These are phyloP conservation scores for Amphimedon queenslandica DNA, from an alignment of 37 sponge, comb jelly and placozoan species.

Conservation along the genomic window DNA sequence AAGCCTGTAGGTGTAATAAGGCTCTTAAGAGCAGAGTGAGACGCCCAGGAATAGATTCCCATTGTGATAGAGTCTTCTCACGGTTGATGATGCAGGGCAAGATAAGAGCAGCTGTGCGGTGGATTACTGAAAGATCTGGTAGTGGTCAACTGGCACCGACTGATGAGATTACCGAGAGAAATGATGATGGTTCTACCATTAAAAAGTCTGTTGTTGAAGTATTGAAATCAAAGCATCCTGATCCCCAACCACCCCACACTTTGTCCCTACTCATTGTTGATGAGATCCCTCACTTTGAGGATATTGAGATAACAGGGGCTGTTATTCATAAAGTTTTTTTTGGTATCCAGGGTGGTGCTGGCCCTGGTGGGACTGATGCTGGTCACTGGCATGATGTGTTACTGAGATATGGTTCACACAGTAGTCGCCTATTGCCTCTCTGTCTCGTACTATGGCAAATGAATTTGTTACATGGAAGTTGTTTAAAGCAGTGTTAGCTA, in stretches of 20 bases:
- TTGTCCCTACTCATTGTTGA: not conserved
- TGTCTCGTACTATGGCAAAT: slow-evolving; percentile 2
- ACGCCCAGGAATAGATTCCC: too few relatives aligned
- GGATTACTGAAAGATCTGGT: not conserved
- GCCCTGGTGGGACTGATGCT: slow-evolving; percentile 4
- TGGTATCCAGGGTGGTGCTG: slow-evolving; percentile 4
- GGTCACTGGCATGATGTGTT: slow-evolving; percentile 1
- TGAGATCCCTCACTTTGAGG: not conserved
- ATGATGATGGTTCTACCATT: not conserved
- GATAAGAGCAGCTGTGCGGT: slow-evolving; percentile 1
- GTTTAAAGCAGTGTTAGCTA: slow-evolving; percentile 8
- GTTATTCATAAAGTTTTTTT: not conserved
- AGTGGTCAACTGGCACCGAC: not conserved
- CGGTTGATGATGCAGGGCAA: slow-evolving; percentile 3
- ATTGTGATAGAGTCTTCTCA: too few relatives aligned
- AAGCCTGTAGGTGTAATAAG: slow-evolving; percentile 10
- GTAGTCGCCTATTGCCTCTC: not conserved
- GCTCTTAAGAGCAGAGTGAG: not conserved
- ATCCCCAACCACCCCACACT: not conserved
- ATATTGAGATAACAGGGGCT: slow-evolving; percentile 11
- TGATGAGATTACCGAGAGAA: not conserved
- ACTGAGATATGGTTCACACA: slow-evolving; percentile 12
- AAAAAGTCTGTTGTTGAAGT: not conserved
- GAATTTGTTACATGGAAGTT: not conserved
- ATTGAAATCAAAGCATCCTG: not conserved